These are phyloP conservation scores for Pimpla rufipes DNA, from an alignment of 2,888 invertebrate species.

Conservation along the genomic window DNA sequence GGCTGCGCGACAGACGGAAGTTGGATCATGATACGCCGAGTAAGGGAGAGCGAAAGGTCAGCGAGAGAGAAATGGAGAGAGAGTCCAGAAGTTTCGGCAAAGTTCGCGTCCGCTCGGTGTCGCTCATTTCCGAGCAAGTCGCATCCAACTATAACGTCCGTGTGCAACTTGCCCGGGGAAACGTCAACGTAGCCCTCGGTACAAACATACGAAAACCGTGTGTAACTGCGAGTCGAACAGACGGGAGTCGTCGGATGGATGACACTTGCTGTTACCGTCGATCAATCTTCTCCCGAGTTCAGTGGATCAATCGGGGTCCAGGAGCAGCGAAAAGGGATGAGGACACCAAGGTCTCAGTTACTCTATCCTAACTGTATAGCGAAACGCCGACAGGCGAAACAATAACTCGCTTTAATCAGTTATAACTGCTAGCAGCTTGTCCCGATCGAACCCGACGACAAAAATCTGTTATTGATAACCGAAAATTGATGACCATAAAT, in stretches of 20 bases:
- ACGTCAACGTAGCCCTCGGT: neutral
- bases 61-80: neutral
- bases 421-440: too few relatives aligned
- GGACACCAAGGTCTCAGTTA: constrained; percentile 39
- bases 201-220: too few relatives aligned
- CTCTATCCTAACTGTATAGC: constrained; percentile 38
- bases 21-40: neutral
- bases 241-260: neutral
- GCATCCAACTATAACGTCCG: neutral
- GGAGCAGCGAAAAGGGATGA: constrained; percentile 42
- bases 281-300: constrained; percentile 29
- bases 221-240: neutral
- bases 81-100: constrained; percentile 2
- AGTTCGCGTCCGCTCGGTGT: constrained; percentile 10
- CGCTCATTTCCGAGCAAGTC: constrained; percentile 2
- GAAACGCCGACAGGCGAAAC: constrained; percentile 21
- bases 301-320: constrained; percentile 45
- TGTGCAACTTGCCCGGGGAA: neutral
- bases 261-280: neutral
- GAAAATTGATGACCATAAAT: too few relatives aligned
- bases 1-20: neutral
- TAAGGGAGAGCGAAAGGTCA: too few relatives aligned
- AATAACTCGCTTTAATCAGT: constrained; percentile 63
- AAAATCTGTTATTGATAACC: too few relatives aligned
- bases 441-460: too few relatives aligned